Evolutionary conservation across 2,888 invertebrate genomes (phyloP).

Genomic region (Entomobrya proxima): DNA sequence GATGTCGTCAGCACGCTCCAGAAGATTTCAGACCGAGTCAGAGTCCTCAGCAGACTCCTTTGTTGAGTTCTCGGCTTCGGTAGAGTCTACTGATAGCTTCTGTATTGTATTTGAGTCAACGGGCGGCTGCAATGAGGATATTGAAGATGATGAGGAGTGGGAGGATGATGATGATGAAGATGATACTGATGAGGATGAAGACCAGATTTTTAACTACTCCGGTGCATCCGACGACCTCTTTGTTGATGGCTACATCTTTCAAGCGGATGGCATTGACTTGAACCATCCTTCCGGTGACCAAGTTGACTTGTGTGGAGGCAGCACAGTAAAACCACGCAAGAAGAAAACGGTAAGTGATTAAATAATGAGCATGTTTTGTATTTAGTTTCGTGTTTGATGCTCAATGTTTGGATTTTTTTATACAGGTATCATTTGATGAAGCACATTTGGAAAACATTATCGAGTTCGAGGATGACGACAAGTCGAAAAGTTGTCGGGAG

Average conservation of each 20-base stretch:
- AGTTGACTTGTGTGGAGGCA: neutral
- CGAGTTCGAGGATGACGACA: conserved; percentile 80
- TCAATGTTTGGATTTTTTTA: neutral
- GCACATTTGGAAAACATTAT: conserved; percentile 79
- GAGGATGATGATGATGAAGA: conserved; percentile 31
- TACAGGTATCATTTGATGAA: conserved; percentile 80
- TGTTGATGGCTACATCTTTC: conserved; percentile 39
- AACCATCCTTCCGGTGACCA: neutral
- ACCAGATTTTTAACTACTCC: conserved; percentile 32
- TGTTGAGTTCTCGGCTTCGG: conserved; percentile 51
- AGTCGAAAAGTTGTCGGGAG: conserved; percentile 80
- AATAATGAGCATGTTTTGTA: neutral
- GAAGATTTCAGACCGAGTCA: conserved; percentile 47
- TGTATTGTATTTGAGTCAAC: conserved; percentile 48
- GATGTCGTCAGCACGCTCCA: neutral
- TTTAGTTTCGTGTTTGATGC: neutral
- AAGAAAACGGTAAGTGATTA: conserved; percentile 43
- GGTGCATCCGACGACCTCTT: conserved; percentile 26
- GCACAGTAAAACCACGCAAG: conserved; percentile 5
- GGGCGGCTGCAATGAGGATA: conserved; percentile 27
- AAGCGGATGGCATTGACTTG: conserved; percentile 23
- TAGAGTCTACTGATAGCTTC: conserved; percentile 59
- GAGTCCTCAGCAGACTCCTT: conserved; percentile 56
- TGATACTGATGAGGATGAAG: conserved; percentile 39
- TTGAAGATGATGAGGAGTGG: conserved; percentile 39